These are phyloP conservation scores for Schizaphis graminum DNA, from an alignment of 2,888 invertebrate genomes.

Conservation along the genomic window DNA sequence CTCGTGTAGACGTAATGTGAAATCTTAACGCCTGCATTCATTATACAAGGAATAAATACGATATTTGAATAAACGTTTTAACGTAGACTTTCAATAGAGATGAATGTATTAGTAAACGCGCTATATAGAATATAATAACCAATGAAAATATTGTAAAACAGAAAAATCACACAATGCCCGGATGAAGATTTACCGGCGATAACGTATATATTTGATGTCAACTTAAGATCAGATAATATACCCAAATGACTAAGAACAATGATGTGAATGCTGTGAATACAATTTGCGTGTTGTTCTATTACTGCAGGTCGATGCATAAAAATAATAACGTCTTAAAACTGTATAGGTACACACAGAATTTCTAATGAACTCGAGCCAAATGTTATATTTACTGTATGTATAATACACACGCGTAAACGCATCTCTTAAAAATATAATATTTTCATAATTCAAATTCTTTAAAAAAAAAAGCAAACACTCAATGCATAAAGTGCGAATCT, in stretches of 20 bases:
- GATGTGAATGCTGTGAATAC: neutral
- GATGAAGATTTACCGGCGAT: neutral
- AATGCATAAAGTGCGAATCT: neutral
- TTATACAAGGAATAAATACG: neutral
- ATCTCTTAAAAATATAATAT: neutral
- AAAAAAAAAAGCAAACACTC: neutral
- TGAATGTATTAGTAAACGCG: neutral
- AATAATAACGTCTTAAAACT: neutral
- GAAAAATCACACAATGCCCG: neutral
- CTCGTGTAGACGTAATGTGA: neutral
- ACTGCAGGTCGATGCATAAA: neutral
- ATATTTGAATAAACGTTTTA: neutral
- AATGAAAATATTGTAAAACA: neutral
- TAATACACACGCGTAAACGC: neutral
- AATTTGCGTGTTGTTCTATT: neutral
- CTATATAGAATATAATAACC: neutral
- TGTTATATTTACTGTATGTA: neutral
- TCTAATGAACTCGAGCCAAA: neutral
- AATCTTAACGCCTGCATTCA: neutral
- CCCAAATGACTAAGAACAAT: neutral
- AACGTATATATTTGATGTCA: neutral
- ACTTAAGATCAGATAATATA: neutral
- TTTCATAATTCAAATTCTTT: neutral
- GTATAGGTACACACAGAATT: neutral
- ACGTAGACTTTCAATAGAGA: neutral